These are phyloP conservation scores for Sphaerophoria taeniata DNA, from an alignment of 2,888 invertebrate genomes.

Conservation along the genomic window DNA sequence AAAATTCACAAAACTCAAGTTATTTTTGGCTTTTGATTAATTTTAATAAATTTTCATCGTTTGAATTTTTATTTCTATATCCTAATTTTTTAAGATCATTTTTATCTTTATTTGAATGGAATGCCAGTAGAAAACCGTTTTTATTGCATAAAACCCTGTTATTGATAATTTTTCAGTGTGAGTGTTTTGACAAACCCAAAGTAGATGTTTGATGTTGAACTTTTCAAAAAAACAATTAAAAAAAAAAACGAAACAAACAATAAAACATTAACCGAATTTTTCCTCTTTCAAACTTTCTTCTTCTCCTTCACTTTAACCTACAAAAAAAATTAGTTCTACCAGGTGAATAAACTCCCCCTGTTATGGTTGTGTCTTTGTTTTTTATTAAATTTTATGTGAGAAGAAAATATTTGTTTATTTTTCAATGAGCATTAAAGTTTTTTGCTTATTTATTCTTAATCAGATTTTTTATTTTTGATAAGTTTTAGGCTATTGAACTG, in stretches of 20 bases:
- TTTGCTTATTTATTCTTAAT: slow-evolving; percentile 13
- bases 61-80: too few relatives aligned
- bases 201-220: background rate
- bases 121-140: background rate
- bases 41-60: too few relatives aligned
- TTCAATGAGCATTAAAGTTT: slow-evolving; percentile 7
- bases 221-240: slow-evolving; percentile 18
- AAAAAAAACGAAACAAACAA: background rate
- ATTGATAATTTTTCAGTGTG: background rate
- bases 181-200: slow-evolving; percentile 6
- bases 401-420: background rate
- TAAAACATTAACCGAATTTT: slow-evolving; percentile 15
- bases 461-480: background rate
- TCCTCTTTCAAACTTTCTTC: slow-evolving; percentile 54
- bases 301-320: slow-evolving; percentile 42
- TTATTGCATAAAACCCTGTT: slow-evolving; percentile 13
- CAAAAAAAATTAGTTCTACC: slow-evolving; percentile 78
- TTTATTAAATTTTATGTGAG: slow-evolving; percentile 4
- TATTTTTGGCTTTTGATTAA: too few relatives aligned
- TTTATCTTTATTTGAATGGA: background rate
- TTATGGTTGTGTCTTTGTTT: slow-evolving; percentile 67
- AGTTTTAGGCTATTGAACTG: background rate
- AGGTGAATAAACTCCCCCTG: slow-evolving; percentile 79
- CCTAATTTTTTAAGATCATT: background rate
- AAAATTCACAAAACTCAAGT: too few relatives aligned